Conservation (phyloP, 2,797 vertebrate species). For the Sebastes jordani region DNA sequence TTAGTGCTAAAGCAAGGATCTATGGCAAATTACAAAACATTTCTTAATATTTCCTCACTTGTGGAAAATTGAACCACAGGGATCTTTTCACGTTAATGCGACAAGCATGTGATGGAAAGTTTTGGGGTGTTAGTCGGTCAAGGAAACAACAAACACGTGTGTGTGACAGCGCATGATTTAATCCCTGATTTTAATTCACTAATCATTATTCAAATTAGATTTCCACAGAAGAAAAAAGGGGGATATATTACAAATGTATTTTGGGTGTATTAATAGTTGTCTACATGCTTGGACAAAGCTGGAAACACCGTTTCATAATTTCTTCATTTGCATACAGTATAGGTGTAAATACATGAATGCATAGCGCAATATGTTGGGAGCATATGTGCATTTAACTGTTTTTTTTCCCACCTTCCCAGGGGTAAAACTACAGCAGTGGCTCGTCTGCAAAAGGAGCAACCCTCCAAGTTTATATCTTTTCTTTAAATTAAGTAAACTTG, state of each 20-base stretch:
- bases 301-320: neutral
- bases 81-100: conserved; percentile 52
- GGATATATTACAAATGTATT: conserved; percentile 20
- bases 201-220: conserved; percentile 59
- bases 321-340: neutral
- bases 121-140: conserved; percentile 54
- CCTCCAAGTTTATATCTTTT: conserved; percentile 77
- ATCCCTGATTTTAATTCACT: conserved; percentile 60
- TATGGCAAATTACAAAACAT: conserved; percentile 63
- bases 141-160: conserved; percentile 52
- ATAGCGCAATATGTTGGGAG: neutral
- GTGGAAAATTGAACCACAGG: conserved; percentile 42
- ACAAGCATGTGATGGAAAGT: conserved; percentile 49
- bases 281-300: conserved; percentile 8
- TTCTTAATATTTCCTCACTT: conserved; percentile 59
- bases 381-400: neutral
- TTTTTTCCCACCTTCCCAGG: conserved; percentile 1
- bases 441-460: conserved; percentile 41
- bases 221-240: neutral
- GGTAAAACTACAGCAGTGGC: conserved; percentile 38
- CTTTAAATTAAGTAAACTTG: conserved; percentile 92
- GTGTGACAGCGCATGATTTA: conserved; percentile 51
- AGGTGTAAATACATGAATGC: neutral
- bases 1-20: conserved; percentile 72
- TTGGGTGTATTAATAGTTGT: conserved; percentile 9